These are phyloP conservation scores for Macroramphosus scolopax DNA, from an alignment of 2,797 vertebrate genomes.

Conservation along the genomic window DNA sequence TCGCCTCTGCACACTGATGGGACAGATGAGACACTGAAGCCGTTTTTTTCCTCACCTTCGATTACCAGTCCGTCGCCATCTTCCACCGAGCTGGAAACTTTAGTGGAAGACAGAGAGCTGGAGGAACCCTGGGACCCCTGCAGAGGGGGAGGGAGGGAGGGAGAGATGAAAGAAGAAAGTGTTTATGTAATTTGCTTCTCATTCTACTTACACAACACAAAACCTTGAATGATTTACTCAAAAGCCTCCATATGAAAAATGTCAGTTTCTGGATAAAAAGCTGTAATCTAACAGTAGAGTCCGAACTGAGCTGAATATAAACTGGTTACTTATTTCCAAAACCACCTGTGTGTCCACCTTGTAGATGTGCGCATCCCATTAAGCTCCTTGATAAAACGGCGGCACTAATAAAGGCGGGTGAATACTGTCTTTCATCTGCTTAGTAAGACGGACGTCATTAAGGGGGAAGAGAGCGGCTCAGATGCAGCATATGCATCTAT, in stretches of 20 bases:
- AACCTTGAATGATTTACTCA: too few relatives aligned
- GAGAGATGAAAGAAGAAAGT: background rate
- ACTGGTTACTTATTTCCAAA: constrained; percentile 5
- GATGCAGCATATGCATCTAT: constrained; percentile 33
- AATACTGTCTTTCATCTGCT: constrained; percentile 24
- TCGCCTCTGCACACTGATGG: constrained; percentile 2
- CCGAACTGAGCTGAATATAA: constrained; percentile 39
- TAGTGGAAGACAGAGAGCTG: constrained; percentile 87
- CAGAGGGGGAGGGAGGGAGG: constrained; percentile 29
- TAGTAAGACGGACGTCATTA: constrained; percentile 44
- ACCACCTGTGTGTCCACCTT: constrained; percentile 6
- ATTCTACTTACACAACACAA: background rate
- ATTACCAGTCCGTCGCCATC: constrained; percentile 79
- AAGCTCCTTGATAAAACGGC: constrained; percentile 10
- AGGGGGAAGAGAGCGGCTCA: constrained; percentile 19
- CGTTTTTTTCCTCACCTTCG: constrained; percentile 82
- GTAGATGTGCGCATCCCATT: constrained; percentile 11
- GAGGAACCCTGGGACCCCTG: constrained; percentile 91
- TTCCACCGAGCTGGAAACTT: constrained; percentile 89
- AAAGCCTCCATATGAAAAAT: too few relatives aligned
- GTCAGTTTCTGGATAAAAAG: too few relatives aligned
- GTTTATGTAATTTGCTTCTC: constrained; percentile 8
- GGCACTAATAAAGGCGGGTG: constrained; percentile 21
- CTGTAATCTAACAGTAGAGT: too few relatives aligned
- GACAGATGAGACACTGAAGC: constrained; percentile 8